Evolutionary conservation across 2,797 vertebrate species (phyloP), one percentile per base, ranked within the genome.

Genomic region (Sphaeramia orbicularis): DNA sequence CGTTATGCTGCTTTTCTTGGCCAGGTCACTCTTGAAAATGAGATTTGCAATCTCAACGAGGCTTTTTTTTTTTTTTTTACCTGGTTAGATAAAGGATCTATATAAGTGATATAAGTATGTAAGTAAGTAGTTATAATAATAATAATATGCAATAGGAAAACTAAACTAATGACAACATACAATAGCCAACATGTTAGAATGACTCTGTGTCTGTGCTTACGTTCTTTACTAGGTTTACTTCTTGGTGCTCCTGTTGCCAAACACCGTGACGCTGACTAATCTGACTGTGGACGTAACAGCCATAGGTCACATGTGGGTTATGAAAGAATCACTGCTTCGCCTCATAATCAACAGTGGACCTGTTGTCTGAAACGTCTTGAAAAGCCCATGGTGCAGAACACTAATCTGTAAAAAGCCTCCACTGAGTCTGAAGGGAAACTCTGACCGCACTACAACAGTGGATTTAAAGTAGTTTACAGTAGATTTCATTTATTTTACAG

Each of bases 321-420:
- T 81, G 80, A 89, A 91, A 89, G 65, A 73, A 16, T 0, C 48
- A 44, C 36, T 49, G 50, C 44, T 1, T 24, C 60, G 68, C 71
- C 67, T 85, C 64, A 73, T 65, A 6, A 52, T 12, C 27, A 91
- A 92, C 91, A 93, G 78, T 80, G 66, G 76, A 58, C 76, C 86
- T 76, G 82, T 93, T 94, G 91, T 94, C 32, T 71, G 7, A 8
- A 48, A 71, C 56, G 49, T 75, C 69, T 61, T 70, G 40, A 86
- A 88, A 85, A 86, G 66, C 80, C 56, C 5, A 11, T 2, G 21
- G 78, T 24, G 71, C 49, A 61, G 79, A 61, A 50, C 57, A 52
- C 71, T 91, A 91, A 92, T 92, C 89, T 88, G 47, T 73, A 79
- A 78, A 85, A 64, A 74, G 21, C 65, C 41, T 59, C 68, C 15